Evolutionary conservation across 2,113 vertebrate genomes (phyloP).

Genomic region (Cyanoderma ruficeps): DNA sequence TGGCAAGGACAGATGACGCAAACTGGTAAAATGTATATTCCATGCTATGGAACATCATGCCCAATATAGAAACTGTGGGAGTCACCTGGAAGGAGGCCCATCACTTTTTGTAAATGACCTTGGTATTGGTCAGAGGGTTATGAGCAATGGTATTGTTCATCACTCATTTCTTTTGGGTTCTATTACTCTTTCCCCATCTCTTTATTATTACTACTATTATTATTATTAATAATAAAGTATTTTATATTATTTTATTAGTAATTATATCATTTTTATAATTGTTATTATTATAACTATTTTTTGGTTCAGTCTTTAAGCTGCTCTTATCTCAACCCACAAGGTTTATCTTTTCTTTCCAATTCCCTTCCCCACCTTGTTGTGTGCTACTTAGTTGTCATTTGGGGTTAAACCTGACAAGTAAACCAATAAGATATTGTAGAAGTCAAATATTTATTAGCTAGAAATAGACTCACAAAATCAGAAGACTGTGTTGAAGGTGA

Average conservation of each 20-base stretch:
- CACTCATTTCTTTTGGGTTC: neutral
- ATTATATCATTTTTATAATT: fast-evolving
- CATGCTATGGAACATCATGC: neutral
- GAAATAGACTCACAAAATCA: neutral
- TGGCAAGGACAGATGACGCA: neutral
- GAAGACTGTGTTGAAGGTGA: fast-evolving
- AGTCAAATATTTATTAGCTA: neutral
- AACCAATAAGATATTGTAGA: neutral
- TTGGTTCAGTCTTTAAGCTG: neutral
- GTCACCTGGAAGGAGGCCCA: neutral
- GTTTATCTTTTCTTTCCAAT: neutral
- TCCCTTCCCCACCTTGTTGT: neutral
- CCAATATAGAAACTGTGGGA: neutral
- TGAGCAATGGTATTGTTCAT: neutral
- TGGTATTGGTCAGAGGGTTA: neutral
- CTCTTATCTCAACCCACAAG: neutral
- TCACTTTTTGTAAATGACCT: neutral
- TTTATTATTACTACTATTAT: neutral
- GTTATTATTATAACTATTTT: neutral
- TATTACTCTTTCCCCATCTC: neutral
- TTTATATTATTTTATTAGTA: neutral
- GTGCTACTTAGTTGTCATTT: neutral
- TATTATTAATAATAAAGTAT: neutral
- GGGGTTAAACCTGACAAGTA: neutral
- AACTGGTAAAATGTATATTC: neutral